phyloP scores from a whole-genome alignment of 2,797 vertebrate genomes.

The Serranus cabrilla region DNA sequence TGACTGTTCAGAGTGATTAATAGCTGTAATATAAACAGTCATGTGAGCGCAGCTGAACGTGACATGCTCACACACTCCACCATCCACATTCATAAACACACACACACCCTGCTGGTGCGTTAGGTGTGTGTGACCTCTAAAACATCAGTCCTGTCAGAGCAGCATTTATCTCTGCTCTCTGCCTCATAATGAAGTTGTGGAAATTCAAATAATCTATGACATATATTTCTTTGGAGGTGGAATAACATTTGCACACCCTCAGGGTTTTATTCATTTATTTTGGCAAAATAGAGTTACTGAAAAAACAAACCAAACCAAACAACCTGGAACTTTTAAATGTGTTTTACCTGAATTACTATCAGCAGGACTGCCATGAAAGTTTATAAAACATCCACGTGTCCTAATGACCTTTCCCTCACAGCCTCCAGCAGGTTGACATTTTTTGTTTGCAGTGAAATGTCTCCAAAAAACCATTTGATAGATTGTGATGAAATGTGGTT shows the following conservation, averaged over 20 bases:
- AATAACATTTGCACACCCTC: neutral
- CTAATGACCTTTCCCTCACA: too few relatives aligned
- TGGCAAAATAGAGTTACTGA: too few relatives aligned
- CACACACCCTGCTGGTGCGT: neutral
- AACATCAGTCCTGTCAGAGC: neutral
- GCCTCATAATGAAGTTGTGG: neutral
- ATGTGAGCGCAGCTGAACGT: slow-evolving; percentile 30
- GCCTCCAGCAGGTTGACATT: too few relatives aligned
- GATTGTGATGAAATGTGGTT: too few relatives aligned
- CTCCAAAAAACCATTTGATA: too few relatives aligned
- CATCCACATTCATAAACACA: neutral
- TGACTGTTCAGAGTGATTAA: slow-evolving; percentile 37
- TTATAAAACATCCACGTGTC: too few relatives aligned
- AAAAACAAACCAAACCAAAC: too few relatives aligned
- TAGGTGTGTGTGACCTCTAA: neutral
- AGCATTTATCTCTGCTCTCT: neutral
- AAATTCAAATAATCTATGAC: neutral
- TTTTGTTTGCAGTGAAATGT: too few relatives aligned
- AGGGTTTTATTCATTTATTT: neutral
- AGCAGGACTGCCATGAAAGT: too few relatives aligned
- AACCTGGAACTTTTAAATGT: too few relatives aligned
- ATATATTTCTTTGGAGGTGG: neutral
- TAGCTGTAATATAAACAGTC: slow-evolving; percentile 49
- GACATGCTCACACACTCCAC: slow-evolving; percentile 1
- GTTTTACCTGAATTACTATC: too few relatives aligned